A percentile compares a stretch with the other conserved stretches of the same genome.
These are phyloP conservation scores for Drosophila dunni DNA, from an alignment of 1,140 invertebrate genomes.

Conservation along the genomic window DNA sequence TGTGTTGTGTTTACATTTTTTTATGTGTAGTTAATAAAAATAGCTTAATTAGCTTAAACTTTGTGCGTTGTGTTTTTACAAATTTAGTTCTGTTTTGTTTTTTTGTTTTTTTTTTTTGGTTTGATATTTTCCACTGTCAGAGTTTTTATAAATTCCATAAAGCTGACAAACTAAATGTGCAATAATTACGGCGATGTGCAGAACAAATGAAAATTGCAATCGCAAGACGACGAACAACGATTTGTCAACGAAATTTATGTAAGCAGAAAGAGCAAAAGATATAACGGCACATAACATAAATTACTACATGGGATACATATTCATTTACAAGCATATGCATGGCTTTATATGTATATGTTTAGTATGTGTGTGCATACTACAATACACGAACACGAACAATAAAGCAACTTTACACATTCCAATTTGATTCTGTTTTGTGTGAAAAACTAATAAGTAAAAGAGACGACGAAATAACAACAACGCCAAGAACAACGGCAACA, in stretches of 20 bases:
- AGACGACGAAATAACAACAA: constrained; percentile 37
- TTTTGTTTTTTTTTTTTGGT: constrained; percentile 31
- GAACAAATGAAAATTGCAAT: constrained; percentile 15
- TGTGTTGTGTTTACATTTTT: constrained; percentile 26
- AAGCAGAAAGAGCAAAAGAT: constrained; percentile 22
- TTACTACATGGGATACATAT: constrained; percentile 16
- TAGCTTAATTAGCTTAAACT: constrained; percentile 14
- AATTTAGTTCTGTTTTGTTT: constrained; percentile 15
- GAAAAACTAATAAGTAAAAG: constrained; percentile 70
- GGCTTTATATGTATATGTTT: constrained; percentile 6
- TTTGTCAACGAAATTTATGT: constrained; percentile 46
- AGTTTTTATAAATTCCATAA: constrained; percentile 6
- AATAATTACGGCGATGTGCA: constrained; percentile 33
- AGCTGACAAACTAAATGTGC: constrained; percentile 30
- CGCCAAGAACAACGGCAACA: constrained; percentile 44
- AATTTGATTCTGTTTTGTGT: constrained; percentile 68
- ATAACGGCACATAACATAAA: constrained; percentile 29
- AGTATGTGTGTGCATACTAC: background rate
- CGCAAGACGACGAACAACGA: constrained; percentile 15
- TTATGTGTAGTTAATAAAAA: constrained; percentile 29
- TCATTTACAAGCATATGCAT: constrained; percentile 3
- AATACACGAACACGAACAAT: constrained; percentile 30
- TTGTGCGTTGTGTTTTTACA: constrained; percentile 25
- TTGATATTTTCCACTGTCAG: constrained; percentile 10
- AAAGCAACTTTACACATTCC: constrained; percentile 73